Percentiles rank a stretch among this genome's conserved stretches.
Evolutionary conservation across 2,113 vertebrate genomes (phyloP).

Genomic region (Hystrix brachyura): DNA sequence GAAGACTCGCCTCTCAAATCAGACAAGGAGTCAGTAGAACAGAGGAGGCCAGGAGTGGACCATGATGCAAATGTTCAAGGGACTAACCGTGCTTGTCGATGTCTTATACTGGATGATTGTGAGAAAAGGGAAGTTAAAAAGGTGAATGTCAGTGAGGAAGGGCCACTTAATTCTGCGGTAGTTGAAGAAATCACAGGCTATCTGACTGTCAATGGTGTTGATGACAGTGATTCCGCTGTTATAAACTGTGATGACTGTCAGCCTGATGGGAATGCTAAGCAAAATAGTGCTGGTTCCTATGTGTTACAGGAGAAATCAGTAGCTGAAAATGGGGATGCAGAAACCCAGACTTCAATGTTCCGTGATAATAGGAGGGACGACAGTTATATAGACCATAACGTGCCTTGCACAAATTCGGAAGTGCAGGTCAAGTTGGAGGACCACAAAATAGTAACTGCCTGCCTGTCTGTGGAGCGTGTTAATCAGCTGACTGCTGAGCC

Average conservation of each 20-base stretch:
- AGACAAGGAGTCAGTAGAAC: slow-evolving; percentile 89
- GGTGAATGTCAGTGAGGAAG: slow-evolving; percentile 89
- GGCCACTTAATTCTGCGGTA: slow-evolving; percentile 86
- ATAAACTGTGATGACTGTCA: slow-evolving; percentile 90
- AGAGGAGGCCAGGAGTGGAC: slow-evolving; percentile 89
- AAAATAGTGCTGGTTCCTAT: slow-evolving; percentile 86
- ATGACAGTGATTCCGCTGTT: slow-evolving; percentile 90
- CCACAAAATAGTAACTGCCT: slow-evolving; percentile 89
- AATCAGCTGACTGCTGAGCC: slow-evolving; percentile 86
- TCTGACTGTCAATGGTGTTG: slow-evolving; percentile 94
- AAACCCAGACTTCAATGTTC: slow-evolving; percentile 88
- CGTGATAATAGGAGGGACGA: slow-evolving; percentile 93
- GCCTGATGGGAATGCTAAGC: slow-evolving; percentile 87
- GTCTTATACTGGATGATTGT: slow-evolving; percentile 92
- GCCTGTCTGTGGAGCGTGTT: slow-evolving; percentile 86
- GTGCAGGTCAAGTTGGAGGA: slow-evolving; percentile 91
- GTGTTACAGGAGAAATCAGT: slow-evolving; percentile 88
- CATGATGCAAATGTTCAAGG: slow-evolving; percentile 90
- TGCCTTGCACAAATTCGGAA: slow-evolving; percentile 97
- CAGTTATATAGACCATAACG: slow-evolving; percentile 92
- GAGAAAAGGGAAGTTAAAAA: slow-evolving; percentile 93
- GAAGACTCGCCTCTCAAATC: slow-evolving; percentile 90
- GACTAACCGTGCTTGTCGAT: slow-evolving; percentile 90
- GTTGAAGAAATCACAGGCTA: slow-evolving; percentile 88
- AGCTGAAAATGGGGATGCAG: slow-evolving; percentile 89